Conservation (phyloP, 2,113 vertebrate genomes). For the Coregonus clupeaformis region DNA sequence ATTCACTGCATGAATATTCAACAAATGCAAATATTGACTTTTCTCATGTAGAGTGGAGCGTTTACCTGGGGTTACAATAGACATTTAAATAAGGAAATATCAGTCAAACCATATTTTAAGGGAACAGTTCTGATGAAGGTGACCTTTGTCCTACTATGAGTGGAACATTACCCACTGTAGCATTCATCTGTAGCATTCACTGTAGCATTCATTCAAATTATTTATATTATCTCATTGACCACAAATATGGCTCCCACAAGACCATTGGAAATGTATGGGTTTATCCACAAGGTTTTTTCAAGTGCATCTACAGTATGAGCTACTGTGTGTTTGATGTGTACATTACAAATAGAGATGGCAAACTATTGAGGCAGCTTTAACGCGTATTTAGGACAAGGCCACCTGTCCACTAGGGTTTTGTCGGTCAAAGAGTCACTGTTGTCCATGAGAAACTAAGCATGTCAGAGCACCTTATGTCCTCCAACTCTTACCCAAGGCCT, state of each 20-base stretch:
- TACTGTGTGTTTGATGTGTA: too few species aligned
- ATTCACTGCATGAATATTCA: conserved; percentile 76
- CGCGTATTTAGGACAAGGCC: conserved; percentile 34
- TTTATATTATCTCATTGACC: neutral
- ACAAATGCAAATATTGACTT: conserved; percentile 83
- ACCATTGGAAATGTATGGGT: neutral
- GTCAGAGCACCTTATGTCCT: neutral
- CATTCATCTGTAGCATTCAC: too few species aligned
- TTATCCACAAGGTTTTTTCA: neutral
- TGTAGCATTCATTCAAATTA: too few species aligned
- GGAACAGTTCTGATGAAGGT: too few species aligned
- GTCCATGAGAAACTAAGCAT: neutral
- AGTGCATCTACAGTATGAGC: too few species aligned
- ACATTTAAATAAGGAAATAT: conserved; percentile 20
- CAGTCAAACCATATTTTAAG: neutral
- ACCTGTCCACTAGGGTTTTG: conserved; percentile 45
- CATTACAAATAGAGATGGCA: too few species aligned
- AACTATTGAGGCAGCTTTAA: too few species aligned
- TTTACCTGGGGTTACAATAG: conserved; percentile 18
- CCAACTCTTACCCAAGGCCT: neutral
- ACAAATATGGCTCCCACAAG: neutral
- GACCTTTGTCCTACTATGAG: too few species aligned
- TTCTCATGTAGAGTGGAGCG: conserved; percentile 54
- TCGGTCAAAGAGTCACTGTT: conserved; percentile 44
- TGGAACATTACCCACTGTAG: too few species aligned